A percentile compares a stretch with the other conserved stretches of the same genome.
Evolutionary conservation across 2,888 invertebrate species (phyloP).

Genomic region (Synanthedon tipuliformis): DNA sequence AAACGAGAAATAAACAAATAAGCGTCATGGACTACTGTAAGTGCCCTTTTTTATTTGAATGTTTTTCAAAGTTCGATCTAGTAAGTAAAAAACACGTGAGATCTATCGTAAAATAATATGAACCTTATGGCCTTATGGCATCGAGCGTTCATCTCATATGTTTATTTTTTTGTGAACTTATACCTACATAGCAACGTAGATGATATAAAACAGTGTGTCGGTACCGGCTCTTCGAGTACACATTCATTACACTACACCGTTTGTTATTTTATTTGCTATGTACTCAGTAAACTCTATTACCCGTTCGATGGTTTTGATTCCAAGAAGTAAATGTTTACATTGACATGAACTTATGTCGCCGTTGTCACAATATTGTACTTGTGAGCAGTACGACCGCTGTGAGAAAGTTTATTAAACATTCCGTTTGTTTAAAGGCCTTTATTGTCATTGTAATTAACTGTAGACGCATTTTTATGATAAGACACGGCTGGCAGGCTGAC

Average conservation of each 20-base stretch:
- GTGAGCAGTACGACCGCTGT: slow-evolving; percentile 26
- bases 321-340: slow-evolving; percentile 56
- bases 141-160: no score
- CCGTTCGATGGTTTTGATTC: slow-evolving; percentile 61
- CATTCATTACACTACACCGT: slow-evolving; percentile 24
- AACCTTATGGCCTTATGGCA: no score
- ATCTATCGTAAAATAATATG: no score
- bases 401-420: slow-evolving; percentile 40
- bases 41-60: no score
- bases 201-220: slow-evolving; percentile 29
- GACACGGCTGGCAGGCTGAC: no score
- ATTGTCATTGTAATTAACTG: slow-evolving; percentile 16
- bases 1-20: slow-evolving; percentile 42
- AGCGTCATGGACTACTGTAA: slow-evolving; percentile 2
- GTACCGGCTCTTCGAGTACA: slow-evolving; percentile 30
- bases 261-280: slow-evolving; percentile 63
- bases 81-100: no score
- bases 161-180: no score
- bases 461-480: not conserved
- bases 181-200: slow-evolving; percentile 12
- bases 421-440: slow-evolving; percentile 35
- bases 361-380: slow-evolving; percentile 56
- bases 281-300: slow-evolving; percentile 61
- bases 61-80: no score
- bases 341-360: slow-evolving; percentile 53